Evolutionary conservation across 2,888 invertebrate genomes (phyloP), one percentile per base, ranked within the genome.

Genomic region (Phorcus lineatus): DNA sequence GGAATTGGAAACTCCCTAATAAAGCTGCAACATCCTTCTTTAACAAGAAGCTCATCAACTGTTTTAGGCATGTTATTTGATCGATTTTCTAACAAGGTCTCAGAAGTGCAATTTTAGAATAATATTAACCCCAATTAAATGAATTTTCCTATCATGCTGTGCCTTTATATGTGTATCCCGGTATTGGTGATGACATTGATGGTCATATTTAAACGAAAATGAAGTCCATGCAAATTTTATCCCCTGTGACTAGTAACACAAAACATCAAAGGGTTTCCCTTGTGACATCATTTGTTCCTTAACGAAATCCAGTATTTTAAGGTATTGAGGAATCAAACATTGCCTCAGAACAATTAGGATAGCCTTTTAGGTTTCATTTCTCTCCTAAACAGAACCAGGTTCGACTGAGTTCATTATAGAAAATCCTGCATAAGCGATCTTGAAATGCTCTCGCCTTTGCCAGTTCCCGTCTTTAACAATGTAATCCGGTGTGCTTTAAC

Each of bases 101-200:
- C 17, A 40, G 36, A 16, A 70, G 70, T 31, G 70, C 70, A 70
- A 70, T 70, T 40, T 36, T 70, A 36, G 70, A 70, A 70, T 36
- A 70, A 70, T 70, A 70, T 70, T 24, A 40, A 36, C 28, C n/a
- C 19, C 70, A 70, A 70, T 70, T 70, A 70, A 70, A 70, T 70
- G 36, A 70, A 70, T 70, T 70, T 70, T 70, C 70, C 36, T 70
- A 40, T 70, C 67, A n/a, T 28, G 24, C n/a, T n/a, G n/a, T 28
- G 17, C 19, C 70, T 36, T 9, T 70, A 70, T 70, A 36, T 31
- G 16, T 16, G 70, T n/a, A 70, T 40, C 70, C 70, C 70, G 36
- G 19, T 6, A 40, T 2, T 36, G 6, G 70, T 70, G 19, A 36
- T 36, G 70, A 70, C 70, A 36, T 36, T 70, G 70, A 70, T 70